Base-by-base conservation (phyloP, 1,140 invertebrate species). In the Sycobia sp. region DNA sequence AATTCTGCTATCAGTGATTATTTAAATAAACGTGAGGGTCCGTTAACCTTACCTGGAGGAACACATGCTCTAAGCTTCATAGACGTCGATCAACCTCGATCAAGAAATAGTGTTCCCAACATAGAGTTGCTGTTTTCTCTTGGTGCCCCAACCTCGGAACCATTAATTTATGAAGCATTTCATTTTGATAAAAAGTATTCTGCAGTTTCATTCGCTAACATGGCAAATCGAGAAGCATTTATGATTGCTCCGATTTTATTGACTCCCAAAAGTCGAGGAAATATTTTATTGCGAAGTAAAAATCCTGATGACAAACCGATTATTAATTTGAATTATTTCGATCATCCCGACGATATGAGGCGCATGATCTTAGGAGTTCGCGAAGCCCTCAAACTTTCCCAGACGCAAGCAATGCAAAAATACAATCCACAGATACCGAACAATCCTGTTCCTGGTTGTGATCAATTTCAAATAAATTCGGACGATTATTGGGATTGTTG, bases 311-410 rank as follows among this genome's bases (percentile, higher is more conserved):
- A 86, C 50, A 84, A 86, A 62, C 90, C 90, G 0, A 72, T 84
- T 3, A 85, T 91, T 46, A 82, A 87, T 67, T 87, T 89, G 7
- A 86, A 85, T 64, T 88, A 89, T 67, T 77, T 88, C 32, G 76
- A 78, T 18, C 73, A 84, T 54, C 78, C 76, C 1, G 69, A 79
- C 4, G 85, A 86, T 65, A 73, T 85, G 59, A 69, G 72, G 16
- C 74, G 74, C 0, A 69, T 86, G 55, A 76, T 85, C 5, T 83
- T 85, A 70, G 84, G 83, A 7, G 75, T 80, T 16, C 80, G 79
- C 29, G 62, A 72, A 43, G 76, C 78, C 2, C 67, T 55, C 18
- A 29, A 8, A 22, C 0, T 62, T 16, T 44, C n/a, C 2, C 76
- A 62, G 82, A 83, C 71, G 79, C 70, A 44, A 67, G 29, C 32